Base-by-base conservation (phyloP, 2,113 vertebrate genomes). In the Scomber japonicus region DNA sequence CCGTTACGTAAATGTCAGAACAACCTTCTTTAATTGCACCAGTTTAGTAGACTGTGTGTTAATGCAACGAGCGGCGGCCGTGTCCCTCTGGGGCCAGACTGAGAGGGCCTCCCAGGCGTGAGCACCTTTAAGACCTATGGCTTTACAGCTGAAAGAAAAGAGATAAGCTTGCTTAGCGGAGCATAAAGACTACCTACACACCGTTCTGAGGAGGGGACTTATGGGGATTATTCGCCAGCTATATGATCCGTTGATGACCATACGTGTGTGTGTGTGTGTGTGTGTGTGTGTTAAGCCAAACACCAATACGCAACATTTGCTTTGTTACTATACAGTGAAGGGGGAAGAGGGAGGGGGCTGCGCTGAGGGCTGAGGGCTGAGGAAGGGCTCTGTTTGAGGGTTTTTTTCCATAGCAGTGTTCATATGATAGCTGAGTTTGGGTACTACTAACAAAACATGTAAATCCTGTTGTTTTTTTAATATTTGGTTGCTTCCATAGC, bases 91-190 rank as follows among this genome's bases (percentile, higher is more conserved):
- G 62, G 30, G 61, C 69, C 56, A 21, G 82, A 49, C 16, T 31
- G 35, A 68, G 53, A 57, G 72, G 71, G 61, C 70, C 73, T 66
- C 65, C 0, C 31, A 51, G 40, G 56, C 70, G 60, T 31, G 71
- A 86, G 80, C 59, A 71, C 71, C 46, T 80, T 75, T 80, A 80
- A 90, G 76, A 83, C 79, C 75, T n/a, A 27, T 70, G 71, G 87
- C 80, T 86, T 89, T 83, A 81, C 55, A 78, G 79, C 80, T 86
- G 59, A 84, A 87, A 69, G 64, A 21, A 27, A 45, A 51, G 62
- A 64, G 81, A 69, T 84, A 76, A 73, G 78, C 78, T 77, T 13
- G 81, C 65, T 87, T 78, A 81, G 72, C 31, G 11, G 53, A 75
- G 59, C 80, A 61, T 81, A 82, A 80, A 80, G 61, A 62, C 71